Evolutionary conservation across 2,113 vertebrate genomes (phyloP).

Genomic region (Platichthys flesus): DNA sequence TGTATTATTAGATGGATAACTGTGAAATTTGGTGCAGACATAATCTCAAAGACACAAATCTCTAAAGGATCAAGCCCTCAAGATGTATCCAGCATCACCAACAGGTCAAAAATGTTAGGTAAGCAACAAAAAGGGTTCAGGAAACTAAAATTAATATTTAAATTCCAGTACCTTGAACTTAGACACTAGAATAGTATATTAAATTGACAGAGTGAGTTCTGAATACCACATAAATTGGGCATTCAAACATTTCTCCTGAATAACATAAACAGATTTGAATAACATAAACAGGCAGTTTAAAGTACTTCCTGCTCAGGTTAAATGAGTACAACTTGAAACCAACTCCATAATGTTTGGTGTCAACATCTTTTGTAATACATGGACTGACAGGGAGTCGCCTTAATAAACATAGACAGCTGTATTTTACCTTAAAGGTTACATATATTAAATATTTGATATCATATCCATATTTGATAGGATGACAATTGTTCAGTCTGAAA

Average conservation of each 20-base stretch:
- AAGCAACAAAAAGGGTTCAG: too few relatives aligned
- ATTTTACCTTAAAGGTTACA: not conserved
- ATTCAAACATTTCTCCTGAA: not conserved
- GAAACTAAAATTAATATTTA: too few relatives aligned
- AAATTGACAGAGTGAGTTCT: not conserved
- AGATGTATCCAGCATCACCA: not conserved
- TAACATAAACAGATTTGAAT: not conserved
- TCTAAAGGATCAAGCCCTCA: not conserved
- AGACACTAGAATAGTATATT: too few relatives aligned
- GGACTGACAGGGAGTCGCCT: not conserved
- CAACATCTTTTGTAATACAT: not conserved
- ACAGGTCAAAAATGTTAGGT: not conserved
- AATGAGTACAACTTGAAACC: not conserved
- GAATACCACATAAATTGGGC: not conserved
- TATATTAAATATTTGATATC: not conserved
- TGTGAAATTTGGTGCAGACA: not conserved
- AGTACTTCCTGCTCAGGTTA: not conserved
- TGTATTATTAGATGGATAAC: not conserved
- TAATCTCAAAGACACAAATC: too few relatives aligned
- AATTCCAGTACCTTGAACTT: too few relatives aligned
- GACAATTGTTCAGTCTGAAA: conserved; percentile 14
- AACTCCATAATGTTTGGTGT: not conserved
- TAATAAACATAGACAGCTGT: not conserved
- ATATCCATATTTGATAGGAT: not conserved
- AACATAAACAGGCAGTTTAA: not conserved